Evolutionary conservation across 2,797 vertebrate genomes (phyloP), one percentile per base, ranked within the genome.

Genomic region (Nannoperca australis): DNA sequence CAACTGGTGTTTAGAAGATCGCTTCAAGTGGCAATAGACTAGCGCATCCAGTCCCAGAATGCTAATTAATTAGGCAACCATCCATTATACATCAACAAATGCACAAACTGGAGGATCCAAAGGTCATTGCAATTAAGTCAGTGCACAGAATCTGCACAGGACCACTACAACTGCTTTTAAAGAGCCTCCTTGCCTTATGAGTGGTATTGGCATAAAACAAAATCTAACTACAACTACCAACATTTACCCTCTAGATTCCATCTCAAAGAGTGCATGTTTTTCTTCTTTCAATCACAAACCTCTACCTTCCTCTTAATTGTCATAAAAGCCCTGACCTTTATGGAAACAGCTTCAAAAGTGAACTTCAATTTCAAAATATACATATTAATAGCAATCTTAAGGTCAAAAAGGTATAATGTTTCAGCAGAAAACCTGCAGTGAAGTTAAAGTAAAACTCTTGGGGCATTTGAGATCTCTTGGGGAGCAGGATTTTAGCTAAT

Each of bases 351-450:
- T 82, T 87, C 30, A 78, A 76, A 86, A 86, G 55, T 72, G 60
- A 88, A 81, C 78, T 86, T 81, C 62, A 87, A 45, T 87, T 85
- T 82, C 12, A 69, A 89, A 89, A 86, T 85, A 90, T 90, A 84
- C 90, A 92, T 88, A 90, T 85, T 93, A 88, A 90, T 87, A 84
- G 69, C 54, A 91, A 89, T 88, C 68, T 85, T 90, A 92, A 92
- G 90, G 90, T 93, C 88, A 93, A 78, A 88, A 84, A 68, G 13
- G 49, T 78, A 88, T 87, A 74, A 90, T 83, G 67, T 66, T 75
- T 69, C 30, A 24, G 45, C 51, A 45, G 70, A 79, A 76, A 85
- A 63, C 17, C 62, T 73, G 69, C 45, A 63, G 32, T 76, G 56
- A 84, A 79, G 73, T 80, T 85, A 50, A 84, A 87, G 61, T 78